A percentile compares a stretch with the other conserved stretches of the same genome.
phyloP scores from a whole-genome alignment of 2,797 vertebrate species.

The Lemur catta region DNA sequence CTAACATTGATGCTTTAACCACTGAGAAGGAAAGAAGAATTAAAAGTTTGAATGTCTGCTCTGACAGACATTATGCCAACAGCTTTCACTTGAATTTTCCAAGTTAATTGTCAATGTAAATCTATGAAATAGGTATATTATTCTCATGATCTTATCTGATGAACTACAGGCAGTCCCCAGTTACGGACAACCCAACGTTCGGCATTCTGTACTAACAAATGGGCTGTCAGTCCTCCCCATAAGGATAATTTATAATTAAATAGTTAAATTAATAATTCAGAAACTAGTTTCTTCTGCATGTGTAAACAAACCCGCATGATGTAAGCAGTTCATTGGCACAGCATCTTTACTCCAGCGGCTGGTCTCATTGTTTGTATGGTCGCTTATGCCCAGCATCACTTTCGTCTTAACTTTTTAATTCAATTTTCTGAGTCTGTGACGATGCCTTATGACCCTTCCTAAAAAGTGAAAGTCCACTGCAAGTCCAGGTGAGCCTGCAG shows the following conservation, averaged over 20 bases:
- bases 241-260: not conserved
- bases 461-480: not conserved
- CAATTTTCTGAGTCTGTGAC: not conserved
- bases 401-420: not conserved
- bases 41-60: not conserved
- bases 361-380: not conserved
- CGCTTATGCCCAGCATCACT: not conserved
- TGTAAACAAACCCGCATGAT: not conserved
- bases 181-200: not conserved
- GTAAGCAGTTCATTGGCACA: not conserved
- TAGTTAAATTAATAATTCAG: not conserved
- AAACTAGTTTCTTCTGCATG: not conserved
- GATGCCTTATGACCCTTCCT: not conserved
- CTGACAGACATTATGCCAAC: not conserved
- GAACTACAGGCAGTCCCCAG: not conserved
- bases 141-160: not conserved
- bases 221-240: not conserved
- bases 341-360: not conserved
- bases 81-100: not conserved
- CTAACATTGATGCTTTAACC: not conserved
- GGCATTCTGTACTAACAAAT: not conserved
- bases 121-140: not conserved
- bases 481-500: not conserved
- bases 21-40: not conserved
- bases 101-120: slow-evolving; percentile 1